Evolutionary conservation across 2,797 vertebrate species (phyloP).

Genomic region (Pseudocheirus occidentalis): DNA sequence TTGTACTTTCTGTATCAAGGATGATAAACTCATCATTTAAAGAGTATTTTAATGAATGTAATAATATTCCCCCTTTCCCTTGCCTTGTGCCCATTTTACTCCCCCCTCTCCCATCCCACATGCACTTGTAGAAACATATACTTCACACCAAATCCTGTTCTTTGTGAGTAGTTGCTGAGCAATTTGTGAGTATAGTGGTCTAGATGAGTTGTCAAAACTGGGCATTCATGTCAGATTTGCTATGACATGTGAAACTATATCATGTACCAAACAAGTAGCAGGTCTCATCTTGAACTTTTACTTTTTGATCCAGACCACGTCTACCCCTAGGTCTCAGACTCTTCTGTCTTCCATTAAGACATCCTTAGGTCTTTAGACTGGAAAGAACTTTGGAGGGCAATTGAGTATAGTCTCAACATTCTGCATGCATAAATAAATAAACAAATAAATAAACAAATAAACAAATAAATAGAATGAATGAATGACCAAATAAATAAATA

Average conservation of each 20-base stretch:
- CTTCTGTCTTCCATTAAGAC: not conserved
- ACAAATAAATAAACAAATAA: too few relatives aligned
- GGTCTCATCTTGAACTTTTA: not conserved
- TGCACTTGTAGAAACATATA: not conserved
- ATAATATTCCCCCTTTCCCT: slow-evolving; percentile 17
- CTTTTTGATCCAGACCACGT: not conserved
- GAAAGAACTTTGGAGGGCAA: not conserved
- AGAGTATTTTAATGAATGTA: slow-evolving; percentile 77
- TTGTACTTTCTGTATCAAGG: slow-evolving; percentile 76
- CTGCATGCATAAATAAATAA: too few relatives aligned
- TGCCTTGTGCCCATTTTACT: not conserved
- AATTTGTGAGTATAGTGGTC: not conserved
- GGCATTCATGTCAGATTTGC: not conserved
- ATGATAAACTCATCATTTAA: slow-evolving; percentile 81
- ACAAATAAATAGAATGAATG: too few relatives aligned
- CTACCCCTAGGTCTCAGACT: not conserved
- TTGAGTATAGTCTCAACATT: not conserved
- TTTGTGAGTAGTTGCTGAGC: not conserved
- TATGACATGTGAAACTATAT: not conserved
- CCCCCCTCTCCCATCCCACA: not conserved
- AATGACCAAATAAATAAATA: too few relatives aligned
- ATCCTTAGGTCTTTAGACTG: not conserved
- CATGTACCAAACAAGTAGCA: not conserved
- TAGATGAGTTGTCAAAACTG: not conserved
- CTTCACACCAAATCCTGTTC: not conserved